These are phyloP conservation scores for Strigamia crassipes DNA, from an alignment of 2,888 invertebrate species.

Conservation along the genomic window DNA sequence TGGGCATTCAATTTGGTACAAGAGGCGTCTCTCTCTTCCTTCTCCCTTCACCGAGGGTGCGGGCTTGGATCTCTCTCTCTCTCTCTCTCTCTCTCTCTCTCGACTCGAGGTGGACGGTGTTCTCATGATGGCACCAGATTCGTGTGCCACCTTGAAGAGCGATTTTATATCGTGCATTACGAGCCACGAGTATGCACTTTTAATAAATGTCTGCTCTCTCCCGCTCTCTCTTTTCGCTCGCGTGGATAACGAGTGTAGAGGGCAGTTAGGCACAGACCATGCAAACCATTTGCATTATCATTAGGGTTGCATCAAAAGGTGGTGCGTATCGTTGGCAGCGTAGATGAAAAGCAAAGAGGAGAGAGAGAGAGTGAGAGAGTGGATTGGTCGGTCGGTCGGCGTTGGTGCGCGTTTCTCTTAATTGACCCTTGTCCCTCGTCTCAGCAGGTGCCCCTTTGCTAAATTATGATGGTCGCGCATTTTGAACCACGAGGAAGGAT, in stretches of 20 bases:
- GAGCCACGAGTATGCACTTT: slow-evolving; percentile 42
- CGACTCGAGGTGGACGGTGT: slow-evolving; percentile 8
- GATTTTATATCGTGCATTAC: slow-evolving; percentile 35
- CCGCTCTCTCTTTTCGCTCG: slow-evolving; percentile 5
- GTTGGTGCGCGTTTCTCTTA: slow-evolving; percentile 43
- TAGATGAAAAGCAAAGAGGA: slow-evolving; percentile 18
- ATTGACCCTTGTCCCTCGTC: slow-evolving; percentile 45
- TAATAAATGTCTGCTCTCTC: slow-evolving; percentile 29
- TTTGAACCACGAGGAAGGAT: slow-evolving; percentile 39
- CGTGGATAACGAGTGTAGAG: slow-evolving; percentile 40
- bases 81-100: slow-evolving; percentile 3
- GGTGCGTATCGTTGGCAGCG: slow-evolving; percentile 40
- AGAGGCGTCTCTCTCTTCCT: slow-evolving; percentile 41
- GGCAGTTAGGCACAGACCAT: slow-evolving; percentile 40
- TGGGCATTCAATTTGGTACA: slow-evolving; percentile 47
- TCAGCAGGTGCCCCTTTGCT: slow-evolving; percentile 44
- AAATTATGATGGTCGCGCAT: slow-evolving; percentile 39
- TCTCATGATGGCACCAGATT: slow-evolving; percentile 32
- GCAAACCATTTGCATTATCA: slow-evolving; percentile 42
- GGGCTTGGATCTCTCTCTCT: background rate
- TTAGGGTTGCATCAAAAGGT: slow-evolving; percentile 41
- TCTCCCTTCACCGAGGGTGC: background rate
- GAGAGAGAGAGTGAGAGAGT: background rate
- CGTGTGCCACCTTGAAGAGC: slow-evolving; percentile 40
- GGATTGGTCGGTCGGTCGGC: background rate